Conservation (phyloP, 37 sponge, comb jelly and placozoan genomes). For the Agelas oroides region DNA sequence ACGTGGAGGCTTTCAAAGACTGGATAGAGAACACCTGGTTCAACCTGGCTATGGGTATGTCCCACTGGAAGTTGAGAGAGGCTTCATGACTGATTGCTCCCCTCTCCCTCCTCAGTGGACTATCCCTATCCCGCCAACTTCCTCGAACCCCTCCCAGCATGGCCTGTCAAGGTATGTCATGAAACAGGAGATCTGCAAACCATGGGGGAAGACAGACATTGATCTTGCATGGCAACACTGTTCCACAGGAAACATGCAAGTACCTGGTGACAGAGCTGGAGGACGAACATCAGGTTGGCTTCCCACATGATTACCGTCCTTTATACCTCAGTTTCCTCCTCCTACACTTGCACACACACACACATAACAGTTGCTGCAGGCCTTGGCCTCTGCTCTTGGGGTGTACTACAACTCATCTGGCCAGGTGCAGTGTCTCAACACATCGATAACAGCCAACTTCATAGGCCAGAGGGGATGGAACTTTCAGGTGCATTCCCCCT, state of each 20-base stretch:
- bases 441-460: slow-evolving; percentile 36
- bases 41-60: slow-evolving; percentile 75
- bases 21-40: slow-evolving; percentile 70
- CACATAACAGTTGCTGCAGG: slow-evolving; percentile 61
- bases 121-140: slow-evolving; percentile 97
- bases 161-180: slow-evolving; percentile 76
- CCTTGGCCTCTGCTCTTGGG: slow-evolving; percentile 52
- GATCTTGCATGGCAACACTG: too few relatives aligned
- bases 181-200: too few relatives aligned
- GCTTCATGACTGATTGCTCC: too few relatives aligned
- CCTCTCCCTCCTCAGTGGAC: too few relatives aligned
- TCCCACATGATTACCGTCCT: background rate
- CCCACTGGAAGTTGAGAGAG: too few relatives aligned
- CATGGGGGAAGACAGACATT: too few relatives aligned
- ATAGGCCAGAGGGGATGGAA: slow-evolving; percentile 66
- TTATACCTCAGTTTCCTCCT: background rate
- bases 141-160: slow-evolving; percentile 91
- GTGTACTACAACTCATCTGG: slow-evolving; percentile 92
- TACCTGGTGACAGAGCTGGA: background rate
- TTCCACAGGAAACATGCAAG: slow-evolving; percentile 26
- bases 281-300: background rate
- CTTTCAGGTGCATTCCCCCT: slow-evolving; percentile 52
- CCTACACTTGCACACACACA: background rate
- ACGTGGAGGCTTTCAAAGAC: slow-evolving; percentile 17
- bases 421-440: slow-evolving; percentile 47